phyloP scores from a whole-genome alignment of 2,113 vertebrate genomes.

The Muntiacus reevesi region DNA sequence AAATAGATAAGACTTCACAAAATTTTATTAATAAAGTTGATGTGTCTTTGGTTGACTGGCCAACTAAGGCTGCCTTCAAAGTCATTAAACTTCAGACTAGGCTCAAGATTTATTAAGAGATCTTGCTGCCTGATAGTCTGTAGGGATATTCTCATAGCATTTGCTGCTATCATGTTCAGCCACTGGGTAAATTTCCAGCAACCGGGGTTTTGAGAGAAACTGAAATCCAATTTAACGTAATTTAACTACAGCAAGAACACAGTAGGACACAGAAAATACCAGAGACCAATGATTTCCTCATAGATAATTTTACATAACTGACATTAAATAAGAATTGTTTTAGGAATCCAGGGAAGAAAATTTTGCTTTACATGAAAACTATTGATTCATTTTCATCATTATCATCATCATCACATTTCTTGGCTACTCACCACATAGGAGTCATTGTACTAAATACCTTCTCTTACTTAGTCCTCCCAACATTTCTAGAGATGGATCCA shows the following conservation, averaged over 20 bases:
- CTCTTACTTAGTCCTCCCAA: background rate
- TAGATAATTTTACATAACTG: background rate
- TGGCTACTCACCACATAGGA: background rate
- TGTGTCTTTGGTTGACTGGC: constrained; percentile 50
- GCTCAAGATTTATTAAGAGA: constrained; percentile 59
- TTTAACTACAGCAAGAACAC: constrained; percentile 11
- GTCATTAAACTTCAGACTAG: constrained; percentile 54
- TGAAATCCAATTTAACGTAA: constrained; percentile 49
- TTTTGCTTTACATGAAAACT: background rate
- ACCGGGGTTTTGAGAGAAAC: constrained; percentile 11
- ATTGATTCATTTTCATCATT: background rate
- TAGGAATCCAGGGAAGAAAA: background rate
- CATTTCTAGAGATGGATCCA: background rate
- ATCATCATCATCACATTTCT: background rate
- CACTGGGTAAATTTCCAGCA: constrained; percentile 31
- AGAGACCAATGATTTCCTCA: constrained; percentile 11
- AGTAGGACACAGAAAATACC: background rate
- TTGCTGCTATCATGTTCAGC: background rate
- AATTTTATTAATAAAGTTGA: constrained; percentile 54
- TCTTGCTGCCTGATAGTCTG: constrained; percentile 41
- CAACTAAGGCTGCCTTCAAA: constrained; percentile 43
- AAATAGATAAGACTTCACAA: constrained; percentile 32
- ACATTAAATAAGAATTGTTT: background rate
- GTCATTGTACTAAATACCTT: background rate
- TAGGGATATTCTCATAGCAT: background rate